A percentile compares a stretch with the other conserved stretches of the same genome.
Conservation (phyloP, 2,113 vertebrate genomes). For the Silurus glanis region DNA sequence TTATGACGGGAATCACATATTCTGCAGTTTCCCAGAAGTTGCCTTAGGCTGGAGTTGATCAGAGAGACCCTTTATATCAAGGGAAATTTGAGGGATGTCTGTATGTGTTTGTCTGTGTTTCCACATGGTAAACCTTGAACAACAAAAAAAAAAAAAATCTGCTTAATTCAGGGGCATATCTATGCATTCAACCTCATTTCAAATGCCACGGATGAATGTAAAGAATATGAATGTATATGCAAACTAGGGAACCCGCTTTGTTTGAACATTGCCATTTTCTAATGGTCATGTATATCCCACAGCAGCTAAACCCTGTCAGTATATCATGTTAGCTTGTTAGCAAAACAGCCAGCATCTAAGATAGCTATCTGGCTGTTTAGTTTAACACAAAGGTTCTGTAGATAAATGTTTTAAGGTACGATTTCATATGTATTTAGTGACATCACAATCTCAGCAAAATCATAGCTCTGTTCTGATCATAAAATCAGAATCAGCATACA, state of each 20-base stretch:
- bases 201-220: not conserved
- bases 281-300: not conserved
- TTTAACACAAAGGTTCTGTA: not conserved
- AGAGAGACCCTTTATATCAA: not conserved
- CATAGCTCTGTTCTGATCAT: not conserved
- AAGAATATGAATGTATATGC: not conserved
- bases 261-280: not conserved
- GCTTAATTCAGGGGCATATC: not conserved
- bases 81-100: not conserved
- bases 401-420: not conserved
- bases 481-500: not conserved
- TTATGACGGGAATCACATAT: slow-evolving; percentile 28
- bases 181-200: not conserved
- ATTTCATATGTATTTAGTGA: not conserved
- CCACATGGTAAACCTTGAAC: not conserved
- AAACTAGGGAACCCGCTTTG: not conserved
- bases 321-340: not conserved
- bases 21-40: slow-evolving; percentile 23
- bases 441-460: not conserved
- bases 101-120: slow-evolving; percentile 17
- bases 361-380: not conserved
- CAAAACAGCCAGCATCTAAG: not conserved
- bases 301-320: not conserved
- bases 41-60: slow-evolving; percentile 36
- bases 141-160: not conserved